Evolutionary conservation across 2,888 invertebrate genomes (phyloP).

Genomic region (Phanerotoma sp.): DNA sequence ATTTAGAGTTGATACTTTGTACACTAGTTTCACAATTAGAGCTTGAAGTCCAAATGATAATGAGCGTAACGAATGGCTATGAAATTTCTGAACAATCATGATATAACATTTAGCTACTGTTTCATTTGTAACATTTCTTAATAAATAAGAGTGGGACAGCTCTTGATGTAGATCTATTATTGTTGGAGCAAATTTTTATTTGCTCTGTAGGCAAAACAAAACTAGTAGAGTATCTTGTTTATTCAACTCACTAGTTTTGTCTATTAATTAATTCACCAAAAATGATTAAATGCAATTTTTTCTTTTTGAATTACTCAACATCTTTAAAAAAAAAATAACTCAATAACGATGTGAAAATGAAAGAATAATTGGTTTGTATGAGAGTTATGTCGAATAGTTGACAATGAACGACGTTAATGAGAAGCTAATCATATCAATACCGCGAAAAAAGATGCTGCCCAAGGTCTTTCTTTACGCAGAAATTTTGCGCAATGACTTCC

Average conservation of each 20-base stretch:
- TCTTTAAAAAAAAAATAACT: too few species aligned
- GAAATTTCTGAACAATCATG: background rate
- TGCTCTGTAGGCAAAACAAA: constrained; percentile 10
- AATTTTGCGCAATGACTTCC: constrained; percentile 1
- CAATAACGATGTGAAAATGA: too few species aligned
- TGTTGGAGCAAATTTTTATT: constrained; percentile 44
- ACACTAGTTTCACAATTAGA: constrained; percentile 7
- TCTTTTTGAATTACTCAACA: too few species aligned
- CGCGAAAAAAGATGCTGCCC: background rate
- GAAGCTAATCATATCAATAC: too few species aligned
- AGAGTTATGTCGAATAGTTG: too few species aligned
- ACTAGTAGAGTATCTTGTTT: background rate
- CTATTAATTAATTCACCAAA: background rate
- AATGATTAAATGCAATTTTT: too few species aligned
- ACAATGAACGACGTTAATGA: too few species aligned
- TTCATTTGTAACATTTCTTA: constrained; percentile 31
- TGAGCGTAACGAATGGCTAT: constrained; percentile 2
- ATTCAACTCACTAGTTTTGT: background rate
- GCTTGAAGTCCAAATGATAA: background rate
- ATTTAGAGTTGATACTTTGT: too few species aligned
- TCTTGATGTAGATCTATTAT: constrained; percentile 42
- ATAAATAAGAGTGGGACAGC: constrained; percentile 37
- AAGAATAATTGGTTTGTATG: too few species aligned
- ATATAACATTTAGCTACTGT: constrained; percentile 2
- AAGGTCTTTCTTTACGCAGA: background rate